Percentiles rank a stretch among this genome's conserved stretches.
These are phyloP conservation scores for Bimastos eiseni DNA, from an alignment of 2,888 invertebrate genomes.

Conservation along the genomic window DNA sequence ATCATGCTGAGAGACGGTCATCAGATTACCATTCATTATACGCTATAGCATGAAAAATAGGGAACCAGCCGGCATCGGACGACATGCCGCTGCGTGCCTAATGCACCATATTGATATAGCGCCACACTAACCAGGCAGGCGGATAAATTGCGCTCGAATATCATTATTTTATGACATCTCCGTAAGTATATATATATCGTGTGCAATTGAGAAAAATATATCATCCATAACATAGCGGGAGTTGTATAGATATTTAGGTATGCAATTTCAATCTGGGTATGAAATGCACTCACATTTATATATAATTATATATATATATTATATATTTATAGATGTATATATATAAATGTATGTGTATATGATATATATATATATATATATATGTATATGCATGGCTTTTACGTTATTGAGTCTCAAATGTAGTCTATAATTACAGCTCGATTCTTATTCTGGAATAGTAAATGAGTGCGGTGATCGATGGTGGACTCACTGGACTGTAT, in stretches of 20 bases:
- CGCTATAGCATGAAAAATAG: neutral
- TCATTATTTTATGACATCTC: constrained; percentile 1
- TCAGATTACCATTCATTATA: constrained; percentile 1
- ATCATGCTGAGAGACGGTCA: neutral
- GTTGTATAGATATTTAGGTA: constrained; percentile 2
- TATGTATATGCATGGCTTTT: neutral
- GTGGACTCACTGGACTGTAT: neutral
- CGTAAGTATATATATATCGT: neutral
- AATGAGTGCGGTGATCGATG: neutral
- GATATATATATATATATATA: neutral
- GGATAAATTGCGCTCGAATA: constrained; percentile 4
- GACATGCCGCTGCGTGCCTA: constrained; percentile 13
- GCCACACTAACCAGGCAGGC: constrained; percentile 6
- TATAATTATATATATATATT: too few species aligned
- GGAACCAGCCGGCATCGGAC: constrained; percentile 1
- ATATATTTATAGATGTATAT: too few species aligned
- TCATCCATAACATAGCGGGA: neutral
- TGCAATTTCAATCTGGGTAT: neutral
- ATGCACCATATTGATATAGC: constrained; percentile 13
- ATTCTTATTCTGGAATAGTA: neutral
- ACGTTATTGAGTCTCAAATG: neutral
- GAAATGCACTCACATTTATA: too few species aligned
- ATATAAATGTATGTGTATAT: neutral
- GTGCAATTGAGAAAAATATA: neutral
- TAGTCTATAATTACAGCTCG: constrained; percentile 5